Evolutionary conservation across 2,888 invertebrate species (phyloP).

Genomic region (Mechanitis mazaeus): DNA sequence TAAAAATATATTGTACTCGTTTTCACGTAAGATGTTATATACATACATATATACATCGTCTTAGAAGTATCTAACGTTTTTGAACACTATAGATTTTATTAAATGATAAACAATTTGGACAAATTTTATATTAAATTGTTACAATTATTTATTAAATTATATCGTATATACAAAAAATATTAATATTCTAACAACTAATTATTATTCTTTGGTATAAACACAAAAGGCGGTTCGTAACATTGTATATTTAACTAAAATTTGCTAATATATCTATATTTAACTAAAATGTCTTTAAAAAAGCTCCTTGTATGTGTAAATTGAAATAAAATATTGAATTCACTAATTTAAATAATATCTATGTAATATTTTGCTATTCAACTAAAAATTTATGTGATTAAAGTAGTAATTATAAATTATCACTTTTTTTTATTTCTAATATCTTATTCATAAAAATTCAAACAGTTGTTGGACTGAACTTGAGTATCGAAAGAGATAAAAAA

Average conservation of each 20-base stretch:
- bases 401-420: too few species aligned
- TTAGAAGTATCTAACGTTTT: constrained; percentile 24
- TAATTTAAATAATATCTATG: constrained; percentile 3
- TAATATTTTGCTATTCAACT: constrained; percentile 4
- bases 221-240: neutral
- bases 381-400: constrained; percentile 10
- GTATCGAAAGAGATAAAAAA: too few species aligned
- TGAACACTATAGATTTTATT: constrained; percentile 9
- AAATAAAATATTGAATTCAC: constrained; percentile 9
- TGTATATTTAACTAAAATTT: constrained; percentile 5
- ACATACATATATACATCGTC: constrained; percentile 35
- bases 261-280: constrained; percentile 4
- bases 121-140: neutral
- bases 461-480: too few species aligned
- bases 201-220: constrained; percentile 7
- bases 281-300: constrained; percentile 2
- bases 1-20: constrained; percentile 60
- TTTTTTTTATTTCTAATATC: too few species aligned
- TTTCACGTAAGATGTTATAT: constrained; percentile 58
- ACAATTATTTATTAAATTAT: neutral
- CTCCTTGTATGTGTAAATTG: constrained; percentile 3
- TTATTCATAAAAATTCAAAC: too few species aligned
- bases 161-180: constrained; percentile 11
- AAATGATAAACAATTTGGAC: constrained; percentile 13
- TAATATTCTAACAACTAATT: constrained; percentile 4